A percentile compares a stretch with the other conserved stretches of the same genome.
phyloP scores from a whole-genome alignment of 2,888 invertebrate genomes.

The Thereva unica region DNA sequence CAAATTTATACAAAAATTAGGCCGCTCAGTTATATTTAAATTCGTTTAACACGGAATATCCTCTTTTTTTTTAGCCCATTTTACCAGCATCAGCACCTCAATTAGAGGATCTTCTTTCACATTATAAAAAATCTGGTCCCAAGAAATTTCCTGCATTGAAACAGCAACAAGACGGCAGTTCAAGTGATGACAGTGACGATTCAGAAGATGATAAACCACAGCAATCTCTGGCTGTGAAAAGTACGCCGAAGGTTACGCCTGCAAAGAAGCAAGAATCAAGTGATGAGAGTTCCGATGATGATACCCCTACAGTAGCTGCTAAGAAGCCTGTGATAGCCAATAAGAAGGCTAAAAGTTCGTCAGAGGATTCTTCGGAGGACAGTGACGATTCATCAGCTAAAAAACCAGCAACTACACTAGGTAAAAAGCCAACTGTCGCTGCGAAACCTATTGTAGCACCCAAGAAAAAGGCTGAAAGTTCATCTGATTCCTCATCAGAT shows the following conservation, averaged over 20 bases:
- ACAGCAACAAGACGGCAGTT: conserved; percentile 46
- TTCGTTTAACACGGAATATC: neutral
- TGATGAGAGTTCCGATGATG: conserved; percentile 55
- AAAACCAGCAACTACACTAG: conserved; percentile 2
- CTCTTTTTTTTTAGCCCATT: conserved; percentile 61
- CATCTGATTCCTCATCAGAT: no score
- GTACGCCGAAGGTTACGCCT: conserved; percentile 46
- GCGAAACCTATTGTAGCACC: conserved; percentile 42
- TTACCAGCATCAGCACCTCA: conserved; percentile 68
- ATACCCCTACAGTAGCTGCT: conserved; percentile 42
- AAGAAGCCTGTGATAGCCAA: conserved; percentile 41
- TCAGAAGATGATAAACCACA: neutral
- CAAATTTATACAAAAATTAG: no score
- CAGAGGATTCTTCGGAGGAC: conserved; percentile 39
- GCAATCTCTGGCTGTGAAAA: neutral
- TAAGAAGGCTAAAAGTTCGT: conserved; percentile 3
- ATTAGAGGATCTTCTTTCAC: conserved; percentile 64
- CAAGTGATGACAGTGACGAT: conserved; percentile 43
- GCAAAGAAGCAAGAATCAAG: conserved; percentile 43
- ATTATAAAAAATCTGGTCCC: conserved; percentile 61
- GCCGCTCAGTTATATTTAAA: no score
- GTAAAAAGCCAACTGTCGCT: conserved; percentile 27
- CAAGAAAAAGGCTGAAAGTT: no score
- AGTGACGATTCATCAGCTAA: conserved; percentile 42
- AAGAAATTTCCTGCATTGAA: conserved; percentile 59